These are phyloP conservation scores for Hirtodrosophila trivittata DNA, from an alignment of 2,888 invertebrate species.

Conservation along the genomic window DNA sequence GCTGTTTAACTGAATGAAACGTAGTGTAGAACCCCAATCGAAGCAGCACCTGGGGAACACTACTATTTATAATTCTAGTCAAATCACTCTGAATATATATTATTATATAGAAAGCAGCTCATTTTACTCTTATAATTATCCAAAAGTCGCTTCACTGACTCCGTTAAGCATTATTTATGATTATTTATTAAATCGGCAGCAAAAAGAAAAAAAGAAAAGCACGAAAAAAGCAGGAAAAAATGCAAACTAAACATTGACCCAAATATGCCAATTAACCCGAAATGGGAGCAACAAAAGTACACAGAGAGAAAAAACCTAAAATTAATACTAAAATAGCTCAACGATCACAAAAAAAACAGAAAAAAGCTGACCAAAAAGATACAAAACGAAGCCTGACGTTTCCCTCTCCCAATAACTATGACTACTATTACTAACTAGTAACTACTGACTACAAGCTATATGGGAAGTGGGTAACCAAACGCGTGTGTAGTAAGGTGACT, in stretches of 20 bases:
- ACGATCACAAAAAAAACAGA: constrained; percentile 48
- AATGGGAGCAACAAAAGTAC: constrained; percentile 42
- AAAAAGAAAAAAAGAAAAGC: constrained; percentile 1
- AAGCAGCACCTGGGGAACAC: no score
- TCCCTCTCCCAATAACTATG: background rate
- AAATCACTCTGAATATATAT: no score
- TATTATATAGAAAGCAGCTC: constrained; percentile 6
- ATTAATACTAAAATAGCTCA: constrained; percentile 29
- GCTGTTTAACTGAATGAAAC: no score
- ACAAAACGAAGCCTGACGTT: background rate
- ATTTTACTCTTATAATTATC: background rate
- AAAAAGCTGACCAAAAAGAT: background rate
- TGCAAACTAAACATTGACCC: constrained; percentile 74
- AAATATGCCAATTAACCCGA: constrained; percentile 73
- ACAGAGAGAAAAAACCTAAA: constrained; percentile 13
- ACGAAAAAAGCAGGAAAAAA: constrained; percentile 33
- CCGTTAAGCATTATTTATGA: constrained; percentile 28
- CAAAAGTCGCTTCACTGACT: constrained; percentile 27
- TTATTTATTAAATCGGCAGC: constrained; percentile 23
- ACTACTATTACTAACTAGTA: no score
- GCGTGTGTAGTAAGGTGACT: constrained; percentile 32
- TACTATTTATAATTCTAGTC: no score
- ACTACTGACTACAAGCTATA: constrained; percentile 3
- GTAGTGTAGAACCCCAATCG: no score
- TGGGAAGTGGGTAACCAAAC: constrained; percentile 16